Evolutionary conservation across 2,113 vertebrate species (phyloP), one percentile per base, ranked within the genome.

Genomic region (Vanacampus margaritifer): DNA sequence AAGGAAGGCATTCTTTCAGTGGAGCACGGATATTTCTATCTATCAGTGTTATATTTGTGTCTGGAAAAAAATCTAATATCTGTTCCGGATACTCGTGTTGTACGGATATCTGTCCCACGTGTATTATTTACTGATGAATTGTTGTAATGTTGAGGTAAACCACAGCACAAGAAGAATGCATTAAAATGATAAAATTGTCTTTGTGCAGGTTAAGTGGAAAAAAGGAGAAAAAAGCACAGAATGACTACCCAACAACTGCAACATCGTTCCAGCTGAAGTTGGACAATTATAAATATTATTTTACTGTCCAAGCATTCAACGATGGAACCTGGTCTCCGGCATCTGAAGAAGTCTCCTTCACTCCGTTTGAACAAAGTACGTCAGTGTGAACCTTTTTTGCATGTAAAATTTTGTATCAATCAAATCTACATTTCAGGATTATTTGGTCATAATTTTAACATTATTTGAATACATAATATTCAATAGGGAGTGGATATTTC

Each of bases 271-370:
- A 9, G n/a, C 19, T 83, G 70, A 12, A 23, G 0, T 48, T 81
- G 2, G 2, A 39, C 1, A 1, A 0, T 0, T 0, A 0, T 0
- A 0, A 0, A 0, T 60, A 75, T 19, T 0, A 0, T 11, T 26
- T 86, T 41, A n/a, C 1, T 6, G 74, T 84, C 24, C 12, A 28
- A 69, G 68, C 85, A 0, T 64, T 0, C 16, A 45, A 57, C 71
- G 84, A 84, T 57, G 48, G 67, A 0, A 72, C 48, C 11, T 5
- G 0, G 45, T 84, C 80, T 54, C 24, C 23, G 4, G 0, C 0
- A 28, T 67, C 67, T 13, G 0, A 0, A 5, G 3, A 0, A 1
- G 0, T 14, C 6, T 0, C 0, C 1, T 86, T 86, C 51, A 0
- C 0, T 0, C 80, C 85, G 2, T 45, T 1, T 2, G 0, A 0